Base-by-base conservation (phyloP, 1,140 invertebrate species). In the Ylistrum balloti region DNA sequence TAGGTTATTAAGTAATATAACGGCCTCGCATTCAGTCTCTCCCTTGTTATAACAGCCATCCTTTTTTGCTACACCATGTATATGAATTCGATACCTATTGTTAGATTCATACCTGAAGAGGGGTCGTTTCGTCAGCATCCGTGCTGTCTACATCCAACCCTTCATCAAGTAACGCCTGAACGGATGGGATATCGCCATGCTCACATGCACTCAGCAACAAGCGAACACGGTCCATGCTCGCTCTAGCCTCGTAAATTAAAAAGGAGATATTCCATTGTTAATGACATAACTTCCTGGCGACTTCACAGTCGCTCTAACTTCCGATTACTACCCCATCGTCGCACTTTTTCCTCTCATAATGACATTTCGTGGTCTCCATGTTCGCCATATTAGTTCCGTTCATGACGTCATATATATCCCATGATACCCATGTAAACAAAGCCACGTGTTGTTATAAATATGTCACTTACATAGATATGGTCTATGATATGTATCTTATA, bases 121-220 rank as follows among this genome's bases (percentile, higher is more conserved):
- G 91, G 9, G 96, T 95, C 32, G 93, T 94, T 89, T 95, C 95
- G 38, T 95, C 93, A 86, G 96, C 95, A 86, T 93, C 94, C 33
- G 91, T 88, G 34, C 93, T 93, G 86, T 96, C 95, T 1, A 96
- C 95, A 41, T 93, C 94, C 15, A 93, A 86, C 85, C 95, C 95
- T 87, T 95, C 93, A 35, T 96, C 96, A 45, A 96, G 91, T 33
- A 95, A 88, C 35, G 93, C 93, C 87, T 94, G 93, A 3, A 95
- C 95, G 10, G 93, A 92, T 34, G 92, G 90, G 20, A 93, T 92
- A 92, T 95, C 95, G 15, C 95, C 95, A 87, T 95, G 94, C 87
- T 95, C 95, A 87, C 95, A 96, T 11, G 94, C 92, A 91, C 91
- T 93, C 90, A 96, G 92, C 88, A 96, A 90, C 89, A 95, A 94